Evolutionary conservation across 1,140 invertebrate genomes (phyloP).

Genomic region (Cydia fagiglandana): DNA sequence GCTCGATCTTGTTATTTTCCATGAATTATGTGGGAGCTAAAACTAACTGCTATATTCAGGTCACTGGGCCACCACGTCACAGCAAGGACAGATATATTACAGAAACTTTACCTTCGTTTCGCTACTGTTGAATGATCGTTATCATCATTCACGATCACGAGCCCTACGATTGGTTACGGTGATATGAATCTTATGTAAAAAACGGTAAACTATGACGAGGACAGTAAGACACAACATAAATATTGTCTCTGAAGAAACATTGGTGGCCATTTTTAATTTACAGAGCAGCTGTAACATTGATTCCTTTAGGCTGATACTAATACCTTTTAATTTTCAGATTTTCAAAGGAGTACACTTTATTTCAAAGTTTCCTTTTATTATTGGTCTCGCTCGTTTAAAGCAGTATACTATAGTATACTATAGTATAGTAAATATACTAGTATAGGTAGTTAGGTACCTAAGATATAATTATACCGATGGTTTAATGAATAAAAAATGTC

Average conservation of each 20-base stretch:
- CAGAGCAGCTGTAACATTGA: neutral
- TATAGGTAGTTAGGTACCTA: too few relatives aligned
- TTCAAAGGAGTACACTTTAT: too few relatives aligned
- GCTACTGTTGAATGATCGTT: conserved; percentile 12
- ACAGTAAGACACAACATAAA: neutral
- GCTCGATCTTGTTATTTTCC: conserved; percentile 12
- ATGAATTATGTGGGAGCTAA: conserved; percentile 17
- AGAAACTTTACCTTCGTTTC: conserved; percentile 22
- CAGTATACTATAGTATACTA: too few relatives aligned
- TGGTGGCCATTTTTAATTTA: conserved; percentile 7
- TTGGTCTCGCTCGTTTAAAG: too few relatives aligned
- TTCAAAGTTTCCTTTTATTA: too few relatives aligned
- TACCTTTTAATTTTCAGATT: neutral
- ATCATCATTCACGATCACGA: neutral
- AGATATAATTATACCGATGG: too few relatives aligned
- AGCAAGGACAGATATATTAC: conserved; percentile 36
- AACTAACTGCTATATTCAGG: conserved; percentile 36
- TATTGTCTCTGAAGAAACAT: conserved; percentile 17
- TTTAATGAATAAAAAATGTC: too few relatives aligned
- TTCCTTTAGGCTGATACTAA: neutral
- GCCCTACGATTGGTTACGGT: conserved; percentile 7
- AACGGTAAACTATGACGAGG: neutral
- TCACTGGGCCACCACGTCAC: conserved; percentile 38
- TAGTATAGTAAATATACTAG: too few relatives aligned
- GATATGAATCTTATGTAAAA: neutral